Conservation (phyloP, 1,140 invertebrate genomes). For the Nasonia longicornis region DNA sequence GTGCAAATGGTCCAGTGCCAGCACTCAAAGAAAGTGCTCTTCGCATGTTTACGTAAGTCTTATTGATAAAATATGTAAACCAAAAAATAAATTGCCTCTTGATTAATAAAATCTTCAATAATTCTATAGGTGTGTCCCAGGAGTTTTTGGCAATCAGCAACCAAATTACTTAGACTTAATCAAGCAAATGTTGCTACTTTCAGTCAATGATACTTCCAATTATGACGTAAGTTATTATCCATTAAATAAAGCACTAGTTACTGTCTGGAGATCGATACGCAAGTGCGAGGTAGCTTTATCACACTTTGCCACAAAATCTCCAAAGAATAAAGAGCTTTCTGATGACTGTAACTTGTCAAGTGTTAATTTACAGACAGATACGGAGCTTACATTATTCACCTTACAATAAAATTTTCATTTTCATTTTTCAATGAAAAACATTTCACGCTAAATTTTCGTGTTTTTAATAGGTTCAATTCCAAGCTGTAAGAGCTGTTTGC, state of each 20-base stretch:
- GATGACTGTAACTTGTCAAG: constrained; percentile 69
- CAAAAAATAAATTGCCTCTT: neutral
- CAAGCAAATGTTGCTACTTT: constrained; percentile 92
- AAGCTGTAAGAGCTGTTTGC: constrained; percentile 86
- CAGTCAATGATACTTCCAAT: constrained; percentile 78
- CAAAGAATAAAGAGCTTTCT: constrained; percentile 63
- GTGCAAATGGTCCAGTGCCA: constrained; percentile 84
- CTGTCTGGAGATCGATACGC: constrained; percentile 62
- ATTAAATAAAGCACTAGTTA: constrained; percentile 12
- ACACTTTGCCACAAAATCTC: constrained; percentile 59
- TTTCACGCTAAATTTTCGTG: constrained; percentile 28
- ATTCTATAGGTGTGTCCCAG: constrained; percentile 85
- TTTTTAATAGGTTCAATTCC: constrained; percentile 74
- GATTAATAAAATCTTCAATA: constrained; percentile 37
- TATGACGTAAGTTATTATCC: constrained; percentile 70
- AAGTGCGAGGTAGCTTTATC: constrained; percentile 46
- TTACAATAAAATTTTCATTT: neutral
- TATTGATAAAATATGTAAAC: neutral
- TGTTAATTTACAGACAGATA: constrained; percentile 68
- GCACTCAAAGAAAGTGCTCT: constrained; percentile 93
- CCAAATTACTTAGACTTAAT: constrained; percentile 91
- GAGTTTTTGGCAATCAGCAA: constrained; percentile 97
- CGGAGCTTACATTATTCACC: constrained; percentile 58
- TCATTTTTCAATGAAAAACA: constrained; percentile 12
- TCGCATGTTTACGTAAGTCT: constrained; percentile 89